phyloP scores from a whole-genome alignment of 2,797 vertebrate species.

The Oreonectes daqikongensis region DNA sequence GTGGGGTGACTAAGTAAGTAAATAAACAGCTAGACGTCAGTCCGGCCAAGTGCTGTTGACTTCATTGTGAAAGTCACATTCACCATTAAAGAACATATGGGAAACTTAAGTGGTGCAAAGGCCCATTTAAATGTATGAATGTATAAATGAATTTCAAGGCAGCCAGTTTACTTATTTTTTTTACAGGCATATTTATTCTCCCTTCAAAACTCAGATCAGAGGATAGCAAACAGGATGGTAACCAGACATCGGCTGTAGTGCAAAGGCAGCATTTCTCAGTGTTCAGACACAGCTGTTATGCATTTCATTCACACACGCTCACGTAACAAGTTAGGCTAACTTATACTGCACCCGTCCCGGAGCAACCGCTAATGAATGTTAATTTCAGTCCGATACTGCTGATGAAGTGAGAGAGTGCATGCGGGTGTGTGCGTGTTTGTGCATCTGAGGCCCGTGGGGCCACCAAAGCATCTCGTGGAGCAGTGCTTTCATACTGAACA shows the following conservation, averaged over 20 bases:
- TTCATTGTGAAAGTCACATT: constrained; percentile 4
- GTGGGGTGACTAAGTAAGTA: background rate
- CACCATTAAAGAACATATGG: background rate
- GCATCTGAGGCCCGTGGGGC: constrained; percentile 32
- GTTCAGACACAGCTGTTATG: background rate
- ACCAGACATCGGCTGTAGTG: background rate
- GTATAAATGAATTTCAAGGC: too few species aligned
- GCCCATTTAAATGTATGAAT: background rate
- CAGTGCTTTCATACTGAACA: constrained; percentile 48
- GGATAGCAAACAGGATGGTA: background rate
- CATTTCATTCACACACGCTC: constrained; percentile 21
- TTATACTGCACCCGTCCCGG: constrained; percentile 41
- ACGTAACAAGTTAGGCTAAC: constrained; percentile 10
- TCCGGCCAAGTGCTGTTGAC: background rate
- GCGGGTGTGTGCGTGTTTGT: constrained; percentile 7
- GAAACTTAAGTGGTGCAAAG: background rate
- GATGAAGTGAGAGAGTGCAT: constrained; percentile 35
- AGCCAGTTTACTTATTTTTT: too few species aligned
- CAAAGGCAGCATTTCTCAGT: background rate
- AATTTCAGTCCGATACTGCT: constrained; percentile 52
- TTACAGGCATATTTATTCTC: background rate
- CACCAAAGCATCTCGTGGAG: constrained; percentile 35
- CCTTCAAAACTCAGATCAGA: background rate
- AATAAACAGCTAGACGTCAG: constrained; percentile 27
- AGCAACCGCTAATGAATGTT: constrained; percentile 49